Evolutionary conservation across 92 coral and sea anemone species (phyloP), one percentile per base, ranked within the genome.

Genomic region (Epizoanthus rinbou): DNA sequence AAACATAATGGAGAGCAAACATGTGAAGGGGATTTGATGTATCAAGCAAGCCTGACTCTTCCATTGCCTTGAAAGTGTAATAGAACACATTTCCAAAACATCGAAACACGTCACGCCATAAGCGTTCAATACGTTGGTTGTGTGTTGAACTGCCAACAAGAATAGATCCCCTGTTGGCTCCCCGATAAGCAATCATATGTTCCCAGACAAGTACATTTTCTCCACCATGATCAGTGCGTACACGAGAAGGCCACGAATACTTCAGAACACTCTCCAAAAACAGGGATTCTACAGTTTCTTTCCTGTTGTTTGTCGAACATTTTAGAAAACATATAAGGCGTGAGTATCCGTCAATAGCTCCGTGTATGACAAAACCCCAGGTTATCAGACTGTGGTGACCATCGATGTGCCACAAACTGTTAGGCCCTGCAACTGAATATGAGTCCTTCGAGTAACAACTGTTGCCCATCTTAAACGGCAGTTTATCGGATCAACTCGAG

Each of bases 321-420:
- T 84, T 79, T 22, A 90, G 64, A 76, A 80, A 91, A 66, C 85
- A 73, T 21, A 85, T 88, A 23, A 91, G 62, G 41, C 87, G 64
- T 0, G 87, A 74, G 63, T 59, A 91, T 57, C 89, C 91, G 59
- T 88, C 89, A 21, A 91, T 91, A 58, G 84, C 69, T 14, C 91
- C 87, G 33, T 90, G 90, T 8, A 90, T 86, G 24, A 89, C 92
- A 81, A 89, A 80, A 17, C 86, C 90, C 90, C 90, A 89, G 9
- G 84, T 74, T 71, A 90, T 87, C 17, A 90, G 69, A 73, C 91
- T 73, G 80, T 90, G 89, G 73, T 84, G 89, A 45, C 94, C 91
- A 76, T 91, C 94, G 15, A 88, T 84, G 71, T 91, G 94, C 91
- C 94, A 91, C 68, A 91, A 85, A 65, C 89, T 82, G 89, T 90